Base-by-base conservation (phyloP, 1,140 invertebrate species). In the Mizuhopecten yessoensis region DNA sequence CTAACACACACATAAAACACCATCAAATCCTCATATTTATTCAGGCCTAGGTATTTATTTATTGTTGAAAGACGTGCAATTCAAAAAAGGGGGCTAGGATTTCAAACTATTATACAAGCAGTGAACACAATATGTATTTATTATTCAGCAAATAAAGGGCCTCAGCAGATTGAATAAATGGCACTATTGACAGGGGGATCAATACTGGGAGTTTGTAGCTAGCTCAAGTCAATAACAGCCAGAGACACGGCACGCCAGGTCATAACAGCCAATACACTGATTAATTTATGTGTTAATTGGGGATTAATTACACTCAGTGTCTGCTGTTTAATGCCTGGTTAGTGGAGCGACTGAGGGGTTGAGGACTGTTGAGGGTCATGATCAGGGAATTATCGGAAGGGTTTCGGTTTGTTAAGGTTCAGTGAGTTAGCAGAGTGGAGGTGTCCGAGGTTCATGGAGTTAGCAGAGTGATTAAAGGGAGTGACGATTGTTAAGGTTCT, bases 121-220 rank as follows among this genome's bases (percentile, higher is more conserved):
- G 23, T 75, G 57, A 75, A 29, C 57, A 75, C n/a, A 75, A n/a
- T 75, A 29, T n/a, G 57, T 75, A 75, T 75, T 75, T 75, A 75
- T 20, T 75, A 75, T 75, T 75, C 57, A n/a, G n/a, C 57, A 29
- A 75, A 75, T 75, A 75, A 75, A 75, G 57, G 57, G 23, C 11
- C 57, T 75, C 57, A 75, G 57, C 57, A 75, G 57, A 75, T 75
- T 75, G 57, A 75, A 75, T 75, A 75, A 75, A 75, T 75, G n/a
- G 57, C 57, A 17, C 57, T 75, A 75, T 75, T n/a, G 57, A n/a
- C n/a, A 9, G 5, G 9, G 57, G 57, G 57, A 75, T 75, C 57
- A 75, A 45, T 45, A 45, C 42, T 13, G 42, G 36, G 42, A 45
- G 42, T 10, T 45, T 45, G 42, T 45, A 45, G 42, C 42, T 45